Conservation (phyloP, 2,888 invertebrate species). For the Dromius quadrimaculatus region DNA sequence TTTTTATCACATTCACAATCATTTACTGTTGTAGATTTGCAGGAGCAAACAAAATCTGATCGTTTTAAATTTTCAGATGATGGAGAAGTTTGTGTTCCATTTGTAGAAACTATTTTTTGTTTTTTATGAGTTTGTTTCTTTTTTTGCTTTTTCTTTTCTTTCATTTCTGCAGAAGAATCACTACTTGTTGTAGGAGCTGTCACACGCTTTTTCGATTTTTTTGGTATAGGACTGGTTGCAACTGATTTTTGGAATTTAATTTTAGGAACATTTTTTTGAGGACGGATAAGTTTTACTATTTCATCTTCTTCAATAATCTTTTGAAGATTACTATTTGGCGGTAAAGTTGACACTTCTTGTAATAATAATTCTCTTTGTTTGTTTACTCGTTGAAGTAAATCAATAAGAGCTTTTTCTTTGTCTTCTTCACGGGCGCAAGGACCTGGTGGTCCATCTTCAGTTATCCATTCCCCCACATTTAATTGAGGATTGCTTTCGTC, state of each 20-base stretch:
- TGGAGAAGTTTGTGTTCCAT: slow-evolving; percentile 48
- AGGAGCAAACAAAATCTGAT: neutral
- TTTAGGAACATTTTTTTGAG: neutral
- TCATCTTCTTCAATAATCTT: slow-evolving; percentile 54
- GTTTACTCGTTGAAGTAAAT: slow-evolving; percentile 62
- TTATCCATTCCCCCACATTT: slow-evolving; percentile 56
- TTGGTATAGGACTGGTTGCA: slow-evolving; percentile 36
- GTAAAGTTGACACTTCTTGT: slow-evolving; percentile 61
- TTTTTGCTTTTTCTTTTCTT: slow-evolving; percentile 18
- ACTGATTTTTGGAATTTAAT: neutral
- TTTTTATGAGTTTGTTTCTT: slow-evolving; percentile 18
- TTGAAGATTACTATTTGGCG: slow-evolving; percentile 59
- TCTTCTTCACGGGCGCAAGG: slow-evolving; percentile 47
- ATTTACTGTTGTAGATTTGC: neutral
- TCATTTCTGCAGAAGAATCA: slow-evolving; percentile 2
- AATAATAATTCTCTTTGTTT: slow-evolving; percentile 63
- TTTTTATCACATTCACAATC: neutral
- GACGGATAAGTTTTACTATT: slow-evolving; percentile 52
- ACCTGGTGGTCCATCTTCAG: slow-evolving; percentile 37
- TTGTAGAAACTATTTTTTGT: slow-evolving; percentile 28
- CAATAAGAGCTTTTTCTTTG: slow-evolving; percentile 59
- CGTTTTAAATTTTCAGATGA: slow-evolving; percentile 1
- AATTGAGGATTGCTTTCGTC: slow-evolving; percentile 45
- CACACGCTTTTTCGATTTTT: slow-evolving; percentile 39
- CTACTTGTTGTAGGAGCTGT: neutral